phyloP scores from a whole-genome alignment of 2,797 vertebrate genomes.

The Parambassis ranga region DNA sequence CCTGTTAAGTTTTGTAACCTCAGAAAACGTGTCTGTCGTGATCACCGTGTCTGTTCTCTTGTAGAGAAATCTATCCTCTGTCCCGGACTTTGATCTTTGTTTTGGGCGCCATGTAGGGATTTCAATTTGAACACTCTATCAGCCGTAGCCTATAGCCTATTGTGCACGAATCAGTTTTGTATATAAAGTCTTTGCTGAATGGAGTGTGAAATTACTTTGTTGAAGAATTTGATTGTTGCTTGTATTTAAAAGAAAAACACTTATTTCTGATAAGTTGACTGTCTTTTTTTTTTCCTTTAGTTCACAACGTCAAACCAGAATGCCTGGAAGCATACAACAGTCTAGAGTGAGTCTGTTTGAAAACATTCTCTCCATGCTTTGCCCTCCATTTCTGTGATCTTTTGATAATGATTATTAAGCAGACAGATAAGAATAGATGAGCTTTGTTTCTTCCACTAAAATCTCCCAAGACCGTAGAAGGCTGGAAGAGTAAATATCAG shows the following conservation, averaged over 20 bases:
- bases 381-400: too few relatives aligned
- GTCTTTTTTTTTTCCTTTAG: slow-evolving; percentile 71
- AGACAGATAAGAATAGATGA: not conserved
- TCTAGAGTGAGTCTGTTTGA: slow-evolving; percentile 85
- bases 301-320: slow-evolving; percentile 94
- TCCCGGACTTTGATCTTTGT: slow-evolving; percentile 61
- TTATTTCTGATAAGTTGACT: slow-evolving; percentile 22
- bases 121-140: slow-evolving; percentile 64
- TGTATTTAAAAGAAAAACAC: slow-evolving; percentile 16
- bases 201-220: slow-evolving; percentile 70
- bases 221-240: slow-evolving; percentile 60
- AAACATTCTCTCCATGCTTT: not conserved
- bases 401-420: too few relatives aligned
- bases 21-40: slow-evolving; percentile 15
- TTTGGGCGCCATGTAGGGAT: slow-evolving; percentile 39
- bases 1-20: slow-evolving; percentile 28
- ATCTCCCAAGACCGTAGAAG: too few relatives aligned
- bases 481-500: too few relatives aligned
- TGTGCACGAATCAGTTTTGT: slow-evolving; percentile 57
- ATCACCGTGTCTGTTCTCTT: slow-evolving; percentile 27
- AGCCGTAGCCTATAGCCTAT: slow-evolving; percentile 55
- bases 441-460: too few relatives aligned
- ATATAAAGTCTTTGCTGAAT: slow-evolving; percentile 54
- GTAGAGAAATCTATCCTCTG: slow-evolving; percentile 36
- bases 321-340: slow-evolving; percentile 90